These are phyloP conservation scores for Hucho hucho DNA, from an alignment of 2,113 vertebrate genomes.

Conservation along the genomic window DNA sequence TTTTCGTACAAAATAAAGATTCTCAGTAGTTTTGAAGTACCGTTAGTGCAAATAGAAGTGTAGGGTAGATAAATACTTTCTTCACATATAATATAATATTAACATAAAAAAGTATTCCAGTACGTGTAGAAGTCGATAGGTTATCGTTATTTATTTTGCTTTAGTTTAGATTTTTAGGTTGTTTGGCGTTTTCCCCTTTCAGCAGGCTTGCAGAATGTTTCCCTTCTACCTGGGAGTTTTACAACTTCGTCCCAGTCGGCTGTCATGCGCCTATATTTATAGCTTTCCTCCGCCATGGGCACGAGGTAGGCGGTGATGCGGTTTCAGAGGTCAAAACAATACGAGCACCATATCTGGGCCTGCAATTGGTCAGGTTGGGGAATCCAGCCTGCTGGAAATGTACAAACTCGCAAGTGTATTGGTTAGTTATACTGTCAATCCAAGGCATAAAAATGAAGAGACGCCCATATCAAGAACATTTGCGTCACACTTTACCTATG, in stretches of 20 bases:
- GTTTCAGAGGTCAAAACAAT: constrained; percentile 78
- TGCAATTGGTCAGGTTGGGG: constrained; percentile 47
- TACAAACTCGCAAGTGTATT: constrained; percentile 32
- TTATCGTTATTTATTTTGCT: constrained; percentile 51
- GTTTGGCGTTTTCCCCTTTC: constrained; percentile 55
- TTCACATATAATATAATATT: constrained; percentile 70
- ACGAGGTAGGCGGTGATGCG: constrained; percentile 77
- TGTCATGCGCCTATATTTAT: constrained; percentile 68
- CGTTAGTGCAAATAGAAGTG: constrained; percentile 76
- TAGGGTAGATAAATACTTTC: constrained; percentile 70
- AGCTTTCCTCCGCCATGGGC: constrained; percentile 76
- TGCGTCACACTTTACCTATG: constrained; percentile 73
- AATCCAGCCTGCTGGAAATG: constrained; percentile 10
- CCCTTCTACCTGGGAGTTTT: constrained; percentile 70
- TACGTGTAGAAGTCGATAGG: constrained; percentile 63
- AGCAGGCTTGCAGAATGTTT: constrained; percentile 64
- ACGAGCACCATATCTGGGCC: constrained; percentile 4
- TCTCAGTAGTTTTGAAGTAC: constrained; percentile 76
- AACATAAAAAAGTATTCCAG: constrained; percentile 73
- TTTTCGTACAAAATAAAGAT: constrained; percentile 42
- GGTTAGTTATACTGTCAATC: constrained; percentile 36
- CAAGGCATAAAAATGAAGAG: constrained; percentile 45
- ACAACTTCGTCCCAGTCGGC: constrained; percentile 69
- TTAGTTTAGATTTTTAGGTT: constrained; percentile 50
- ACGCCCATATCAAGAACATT: constrained; percentile 57